A percentile compares a stretch with the other conserved stretches of the same genome.
Conservation (phyloP, 2,888 invertebrate species). For the Acronicta psi region DNA sequence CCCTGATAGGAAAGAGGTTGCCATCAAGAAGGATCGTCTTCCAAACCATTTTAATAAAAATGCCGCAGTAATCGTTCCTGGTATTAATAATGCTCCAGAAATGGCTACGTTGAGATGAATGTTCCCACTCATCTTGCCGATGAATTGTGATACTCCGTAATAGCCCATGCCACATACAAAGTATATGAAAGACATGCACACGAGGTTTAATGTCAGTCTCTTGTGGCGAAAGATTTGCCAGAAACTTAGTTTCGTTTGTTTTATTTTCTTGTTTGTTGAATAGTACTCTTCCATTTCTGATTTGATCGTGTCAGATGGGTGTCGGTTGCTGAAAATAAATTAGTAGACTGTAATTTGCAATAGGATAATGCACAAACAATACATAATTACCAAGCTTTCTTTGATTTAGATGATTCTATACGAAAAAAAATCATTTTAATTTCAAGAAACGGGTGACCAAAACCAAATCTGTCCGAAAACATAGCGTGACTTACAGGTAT, state of each 20-base stretch:
- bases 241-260: conserved; percentile 63
- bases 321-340: conserved; percentile 66
- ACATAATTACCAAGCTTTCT: too few relatives aligned
- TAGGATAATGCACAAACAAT: too few relatives aligned
- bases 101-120: conserved; percentile 94
- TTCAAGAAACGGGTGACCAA: too few relatives aligned
- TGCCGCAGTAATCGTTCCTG: conserved; percentile 89
- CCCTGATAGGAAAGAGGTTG: conserved; percentile 82
- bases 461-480: too few relatives aligned
- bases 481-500: too few relatives aligned
- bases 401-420: too few relatives aligned
- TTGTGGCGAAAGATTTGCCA: conserved; percentile 75
- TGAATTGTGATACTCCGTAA: conserved; percentile 94
- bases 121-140: conserved; percentile 92
- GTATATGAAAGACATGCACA: conserved; percentile 92
- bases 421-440: too few relatives aligned
- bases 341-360: too few relatives aligned
- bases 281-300: conserved; percentile 68
- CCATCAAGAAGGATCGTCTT: conserved; percentile 89
- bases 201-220: conserved; percentile 90
- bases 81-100: conserved; percentile 91
- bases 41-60: conserved; percentile 90
- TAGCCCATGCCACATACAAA: conserved; percentile 94
- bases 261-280: conserved; percentile 32
- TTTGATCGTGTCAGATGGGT: conserved; percentile 62